Base-by-base conservation (phyloP, 2,797 vertebrate genomes). In the Coregonus suidteri region DNA sequence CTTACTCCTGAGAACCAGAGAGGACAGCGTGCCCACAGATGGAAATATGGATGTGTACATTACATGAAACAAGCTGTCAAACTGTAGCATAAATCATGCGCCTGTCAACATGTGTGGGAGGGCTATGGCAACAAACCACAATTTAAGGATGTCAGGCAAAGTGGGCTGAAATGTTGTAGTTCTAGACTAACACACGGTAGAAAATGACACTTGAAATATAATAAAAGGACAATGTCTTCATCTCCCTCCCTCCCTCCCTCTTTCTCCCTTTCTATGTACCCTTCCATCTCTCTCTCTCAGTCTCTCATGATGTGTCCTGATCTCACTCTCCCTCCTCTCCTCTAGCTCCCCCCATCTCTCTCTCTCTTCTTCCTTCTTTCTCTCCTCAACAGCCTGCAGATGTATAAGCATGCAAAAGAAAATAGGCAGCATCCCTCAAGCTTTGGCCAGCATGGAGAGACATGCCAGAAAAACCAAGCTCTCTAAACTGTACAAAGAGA, bases 401-500 rank as follows among this genome's bases (percentile, higher is more conserved):
- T 72, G 65, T 64, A 11, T 14, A 70, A 54, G 25, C 51, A 75
- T 76, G 54, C 71, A 67, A 14, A 82, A 86, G 84, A 89, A 81
- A 88, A 82, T 81, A 89, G 88, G 88, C 83, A 85, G 82, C 84
- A 84, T 15, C 85, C 89, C 88, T 81, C 79, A 80, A 34, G 76
- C 82, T 91, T 90, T 86, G 83, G 89, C 88, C 85, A 88, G 86
- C 81, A 81, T 81, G 80, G 83, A 87, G 85, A 88, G 78, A 91
- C 79, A 74, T 80, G 89, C 88, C 89, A 91, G 84, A 82, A 91
- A 91, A 87, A 90, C 85, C 83, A 85, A 90, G 85, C 87, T 90
- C 87, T 86, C 85, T 79, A 72, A 88, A 87, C 88, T 75, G 88
- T 93, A 91, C 47, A 53, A 93, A 90, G 91, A 90, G 92, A 91